Conservation (phyloP, 53 echinoderm and acorn worm genomes). For the Luidia sarsii region DNA sequence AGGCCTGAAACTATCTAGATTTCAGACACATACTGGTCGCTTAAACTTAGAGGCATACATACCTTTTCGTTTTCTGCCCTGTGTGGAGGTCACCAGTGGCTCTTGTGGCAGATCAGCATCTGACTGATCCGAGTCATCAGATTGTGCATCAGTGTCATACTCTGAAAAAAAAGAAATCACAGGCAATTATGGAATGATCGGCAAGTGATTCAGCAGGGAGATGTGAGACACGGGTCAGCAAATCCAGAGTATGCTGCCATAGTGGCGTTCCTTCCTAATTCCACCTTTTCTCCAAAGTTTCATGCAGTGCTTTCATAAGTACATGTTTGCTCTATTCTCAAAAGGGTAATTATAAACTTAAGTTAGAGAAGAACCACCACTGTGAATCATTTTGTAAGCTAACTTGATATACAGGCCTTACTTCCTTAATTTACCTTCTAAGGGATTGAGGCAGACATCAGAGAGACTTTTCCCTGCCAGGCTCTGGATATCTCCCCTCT, state of each 20-base stretch:
- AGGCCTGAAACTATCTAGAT: too few species aligned
- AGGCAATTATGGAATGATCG: background rate
- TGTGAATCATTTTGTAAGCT: background rate
- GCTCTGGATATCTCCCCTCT: background rate
- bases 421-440: background rate
- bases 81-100: too few species aligned
- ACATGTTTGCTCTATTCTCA: background rate
- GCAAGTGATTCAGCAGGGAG: background rate
- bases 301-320: background rate
- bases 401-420: background rate
- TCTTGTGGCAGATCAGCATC: background rate
- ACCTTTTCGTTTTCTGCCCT: too few species aligned
- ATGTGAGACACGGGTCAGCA: background rate
- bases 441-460: background rate
- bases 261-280: too few species aligned
- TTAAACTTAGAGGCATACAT: too few species aligned
- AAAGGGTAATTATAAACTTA: background rate
- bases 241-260: background rate
- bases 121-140: background rate
- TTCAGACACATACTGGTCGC: too few species aligned
- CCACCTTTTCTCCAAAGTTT: too few species aligned
- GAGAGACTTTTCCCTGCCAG: background rate
- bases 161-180: background rate
- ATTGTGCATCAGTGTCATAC: slow-evolving; percentile 2
- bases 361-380: background rate